These are phyloP conservation scores for Drosophila engyochracea DNA, from an alignment of 2,888 invertebrate genomes.

Conservation along the genomic window DNA sequence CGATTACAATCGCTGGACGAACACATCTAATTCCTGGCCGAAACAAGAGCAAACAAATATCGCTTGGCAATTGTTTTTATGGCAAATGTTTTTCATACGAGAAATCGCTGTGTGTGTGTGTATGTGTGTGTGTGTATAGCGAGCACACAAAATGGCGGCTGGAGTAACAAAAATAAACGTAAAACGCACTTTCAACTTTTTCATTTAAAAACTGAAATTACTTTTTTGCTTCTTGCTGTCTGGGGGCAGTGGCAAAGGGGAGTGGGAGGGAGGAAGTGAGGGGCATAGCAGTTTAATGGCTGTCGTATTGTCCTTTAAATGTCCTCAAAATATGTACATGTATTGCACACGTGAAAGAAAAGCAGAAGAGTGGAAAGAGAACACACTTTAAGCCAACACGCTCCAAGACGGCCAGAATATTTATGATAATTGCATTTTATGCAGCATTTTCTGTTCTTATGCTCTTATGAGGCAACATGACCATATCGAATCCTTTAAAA, in stretches of 20 bases:
- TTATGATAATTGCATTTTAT: conserved; percentile 81
- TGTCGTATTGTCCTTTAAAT: conserved; percentile 72
- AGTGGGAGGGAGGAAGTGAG: no score
- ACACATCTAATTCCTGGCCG: conserved; percentile 56
- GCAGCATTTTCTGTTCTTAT: conserved; percentile 48
- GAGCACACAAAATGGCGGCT: conserved; percentile 29
- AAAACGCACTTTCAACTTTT: conserved; percentile 80
- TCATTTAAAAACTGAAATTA: conserved; percentile 80
- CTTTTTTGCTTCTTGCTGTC: conserved; percentile 62
- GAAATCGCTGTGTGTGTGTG: conserved; percentile 11
- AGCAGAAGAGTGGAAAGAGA: conserved; percentile 4
- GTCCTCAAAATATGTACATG: conserved; percentile 66
- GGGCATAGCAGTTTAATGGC: conserved; percentile 60
- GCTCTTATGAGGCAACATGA: conserved; percentile 64
- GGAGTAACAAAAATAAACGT: conserved; percentile 56
- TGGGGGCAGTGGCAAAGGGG: not conserved
- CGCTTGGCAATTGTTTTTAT: conserved; percentile 76
- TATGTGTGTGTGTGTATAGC: conserved; percentile 21
- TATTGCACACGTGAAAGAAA: conserved; percentile 38
- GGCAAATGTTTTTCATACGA: conserved; percentile 52
- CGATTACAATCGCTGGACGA: conserved; percentile 73
- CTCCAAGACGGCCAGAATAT: conserved; percentile 67
- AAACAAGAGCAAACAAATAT: conserved; percentile 61
- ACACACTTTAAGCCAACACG: conserved; percentile 32
- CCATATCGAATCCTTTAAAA: conserved; percentile 74